Evolutionary conservation across 2,888 invertebrate species (phyloP).

Genomic region (Euspilapteryx auroguttella): DNA sequence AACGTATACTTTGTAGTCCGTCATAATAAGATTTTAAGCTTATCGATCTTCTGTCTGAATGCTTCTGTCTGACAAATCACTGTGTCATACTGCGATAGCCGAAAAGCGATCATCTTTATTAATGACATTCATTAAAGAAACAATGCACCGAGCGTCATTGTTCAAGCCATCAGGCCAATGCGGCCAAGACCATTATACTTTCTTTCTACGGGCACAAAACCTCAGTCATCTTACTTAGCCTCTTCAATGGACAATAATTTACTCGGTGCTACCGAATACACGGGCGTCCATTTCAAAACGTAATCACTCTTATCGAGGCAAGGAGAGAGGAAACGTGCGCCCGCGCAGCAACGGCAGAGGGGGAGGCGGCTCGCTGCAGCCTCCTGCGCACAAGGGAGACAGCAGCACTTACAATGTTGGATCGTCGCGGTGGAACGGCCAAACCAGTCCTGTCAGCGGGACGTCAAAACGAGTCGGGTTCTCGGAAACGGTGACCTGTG

Average conservation of each 20-base stretch:
- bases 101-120: no score
- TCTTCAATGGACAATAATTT: constrained; percentile 36
- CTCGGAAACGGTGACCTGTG: constrained; percentile 59
- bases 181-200: no score
- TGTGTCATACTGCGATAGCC: no score
- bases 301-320: constrained; percentile 44
- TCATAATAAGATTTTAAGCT: no score
- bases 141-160: no score
- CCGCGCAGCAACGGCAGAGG: constrained; percentile 46
- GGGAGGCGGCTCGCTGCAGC: constrained; percentile 12
- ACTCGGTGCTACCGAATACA: constrained; percentile 47
- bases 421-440: constrained; percentile 38
- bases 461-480: constrained; percentile 57
- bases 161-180: no score
- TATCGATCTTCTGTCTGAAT: no score
- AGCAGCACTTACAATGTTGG: constrained; percentile 35
- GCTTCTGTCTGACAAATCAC: no score
- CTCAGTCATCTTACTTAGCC: background rate
- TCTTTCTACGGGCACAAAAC: no score
- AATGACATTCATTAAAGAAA: no score
- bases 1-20: no score
- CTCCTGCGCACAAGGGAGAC: constrained; percentile 23
- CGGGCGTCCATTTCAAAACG: constrained; percentile 41
- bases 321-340: constrained; percentile 48
- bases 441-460: constrained; percentile 60